Base-by-base conservation (phyloP, 2,888 invertebrate genomes). In the Cyaniris semiargus region DNA sequence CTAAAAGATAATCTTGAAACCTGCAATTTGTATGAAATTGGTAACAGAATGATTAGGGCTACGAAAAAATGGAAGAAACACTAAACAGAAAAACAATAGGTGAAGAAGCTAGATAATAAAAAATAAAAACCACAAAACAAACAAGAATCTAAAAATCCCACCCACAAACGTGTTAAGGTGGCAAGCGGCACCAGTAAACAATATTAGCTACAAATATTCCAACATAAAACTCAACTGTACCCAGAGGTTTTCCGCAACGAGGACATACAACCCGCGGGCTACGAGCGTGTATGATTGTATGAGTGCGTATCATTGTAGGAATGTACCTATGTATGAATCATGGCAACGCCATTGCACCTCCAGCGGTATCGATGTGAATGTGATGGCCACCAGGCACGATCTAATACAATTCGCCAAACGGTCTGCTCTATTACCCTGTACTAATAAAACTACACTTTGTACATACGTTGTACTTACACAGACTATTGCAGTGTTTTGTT, bases 351-450 rank as follows among this genome's bases (percentile, higher is more conserved):
- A 53, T 74, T 74, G 53, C 74, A 53, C 31, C 53, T 74, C 48
- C 23, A 27, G 74, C 44, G 53, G 18, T 74, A 48, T 48, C 48
- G 27, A 48, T n/a, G 74, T 53, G 48, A 74, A 48, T n/a, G 74
- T 53, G 48, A 74, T 53, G 74, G 74, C 74, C 74, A 74, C 74
- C 72, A 72, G 23, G 23, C 74, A 74, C 44, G 72, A 72, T 72
- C 72, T 15, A 48, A 71, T 15, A 72, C 44, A 53, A 53, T 74
- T 23, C 27, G 27, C 53, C 48, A 15, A 38, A 71, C 34, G 70
- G n/a, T 71, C 34, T 38, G 21, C 71, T 15, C 10, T 66, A 66
- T 27, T 31, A 53, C 5, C 48, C 15, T 15, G 3, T 48, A 48
- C 13, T 48, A 48, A 48, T 48, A 48, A 48, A 48, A 48, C 48